Evolutionary conservation across 2,797 vertebrate genomes (phyloP).

Genomic region (Tiaroga cobitis): DNA sequence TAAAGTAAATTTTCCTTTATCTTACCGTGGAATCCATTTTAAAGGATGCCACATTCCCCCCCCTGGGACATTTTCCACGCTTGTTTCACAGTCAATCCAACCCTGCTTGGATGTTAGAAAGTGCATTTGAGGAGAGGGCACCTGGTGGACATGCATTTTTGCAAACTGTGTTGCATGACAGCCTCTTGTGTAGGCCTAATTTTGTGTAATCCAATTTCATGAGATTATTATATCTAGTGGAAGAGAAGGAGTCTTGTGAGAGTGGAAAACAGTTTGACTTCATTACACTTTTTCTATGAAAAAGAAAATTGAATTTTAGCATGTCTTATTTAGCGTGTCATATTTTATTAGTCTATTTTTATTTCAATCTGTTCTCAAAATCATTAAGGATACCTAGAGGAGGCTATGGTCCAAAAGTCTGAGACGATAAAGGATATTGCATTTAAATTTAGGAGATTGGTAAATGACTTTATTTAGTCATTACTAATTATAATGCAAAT

Average conservation of each 20-base stretch:
- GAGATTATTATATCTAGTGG: conserved; percentile 43
- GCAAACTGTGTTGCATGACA: conserved; percentile 27
- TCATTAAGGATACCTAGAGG: background rate
- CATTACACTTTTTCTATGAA: conserved; percentile 28
- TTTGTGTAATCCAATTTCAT: conserved; percentile 47
- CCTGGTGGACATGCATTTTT: conserved; percentile 33
- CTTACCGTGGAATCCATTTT: conserved; percentile 68
- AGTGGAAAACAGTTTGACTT: conserved; percentile 42
- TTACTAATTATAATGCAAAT: background rate
- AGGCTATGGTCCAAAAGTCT: background rate
- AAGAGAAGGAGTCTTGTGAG: conserved; percentile 43
- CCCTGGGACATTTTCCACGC: conserved; percentile 48
- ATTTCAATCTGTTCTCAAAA: background rate
- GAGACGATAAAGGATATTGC: background rate
- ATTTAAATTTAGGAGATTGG: background rate
- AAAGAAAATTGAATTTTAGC: conserved; percentile 23
- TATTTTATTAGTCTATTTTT: background rate
- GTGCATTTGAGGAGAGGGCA: conserved; percentile 23
- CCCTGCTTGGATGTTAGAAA: background rate
- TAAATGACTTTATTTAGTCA: background rate
- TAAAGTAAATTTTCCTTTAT: conserved; percentile 72
- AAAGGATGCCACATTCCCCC: conserved; percentile 64
- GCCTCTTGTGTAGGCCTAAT: conserved; percentile 20
- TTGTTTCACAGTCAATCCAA: conserved; percentile 41
- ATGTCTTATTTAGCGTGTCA: background rate